Evolutionary conservation across 2,113 vertebrate genomes (phyloP).

Genomic region (Raja brachyura): DNA sequence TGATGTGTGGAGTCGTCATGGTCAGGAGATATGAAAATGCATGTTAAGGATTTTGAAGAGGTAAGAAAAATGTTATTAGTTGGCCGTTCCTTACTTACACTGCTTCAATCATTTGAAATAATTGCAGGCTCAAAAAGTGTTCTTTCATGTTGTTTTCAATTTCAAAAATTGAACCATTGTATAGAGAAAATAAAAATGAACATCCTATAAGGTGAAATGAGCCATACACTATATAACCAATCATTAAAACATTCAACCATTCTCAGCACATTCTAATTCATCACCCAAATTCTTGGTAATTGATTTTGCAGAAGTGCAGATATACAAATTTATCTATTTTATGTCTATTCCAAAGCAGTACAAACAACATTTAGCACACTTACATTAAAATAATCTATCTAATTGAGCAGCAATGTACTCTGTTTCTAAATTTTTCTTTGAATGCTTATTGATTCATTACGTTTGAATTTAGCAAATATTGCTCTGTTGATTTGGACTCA

Average conservation of each 20-base stretch:
- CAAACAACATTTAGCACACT: not conserved
- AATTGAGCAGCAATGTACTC: not conserved
- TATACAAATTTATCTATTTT: not conserved
- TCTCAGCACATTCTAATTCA: not conserved
- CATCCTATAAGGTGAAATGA: not conserved
- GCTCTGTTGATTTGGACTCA: not conserved
- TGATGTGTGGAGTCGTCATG: too few species aligned
- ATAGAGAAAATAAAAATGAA: not conserved
- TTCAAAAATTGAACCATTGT: not conserved
- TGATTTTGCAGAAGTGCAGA: not conserved
- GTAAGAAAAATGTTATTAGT: not conserved
- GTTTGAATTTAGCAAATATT: conserved; percentile 1
- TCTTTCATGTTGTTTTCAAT: not conserved
- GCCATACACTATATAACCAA: not conserved
- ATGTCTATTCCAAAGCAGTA: not conserved
- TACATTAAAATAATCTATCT: not conserved
- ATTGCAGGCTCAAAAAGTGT: not conserved
- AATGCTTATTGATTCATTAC: not conserved
- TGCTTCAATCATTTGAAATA: not conserved
- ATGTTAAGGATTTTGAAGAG: not conserved
- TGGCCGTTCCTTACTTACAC: not conserved
- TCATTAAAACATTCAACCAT: not conserved
- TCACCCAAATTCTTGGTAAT: not conserved
- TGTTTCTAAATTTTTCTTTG: not conserved
- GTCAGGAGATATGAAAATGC: not conserved